Evolutionary conservation across 53 echinoderm and acorn worm species (phyloP).

Genomic region (Antedon mediterranea): DNA sequence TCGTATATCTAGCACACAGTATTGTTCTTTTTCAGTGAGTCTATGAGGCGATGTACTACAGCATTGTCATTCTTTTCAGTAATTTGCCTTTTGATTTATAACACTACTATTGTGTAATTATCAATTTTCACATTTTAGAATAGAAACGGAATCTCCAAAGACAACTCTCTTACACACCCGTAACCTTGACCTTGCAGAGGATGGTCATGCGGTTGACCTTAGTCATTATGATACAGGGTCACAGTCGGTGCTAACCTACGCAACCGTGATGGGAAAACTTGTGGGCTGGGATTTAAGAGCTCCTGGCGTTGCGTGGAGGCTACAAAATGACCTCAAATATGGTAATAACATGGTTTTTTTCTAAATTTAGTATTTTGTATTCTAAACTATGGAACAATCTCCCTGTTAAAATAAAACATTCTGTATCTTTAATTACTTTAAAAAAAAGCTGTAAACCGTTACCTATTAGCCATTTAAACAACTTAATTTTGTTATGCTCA

Average conservation of each 20-base stretch:
- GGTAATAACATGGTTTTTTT: slow-evolving; percentile 23
- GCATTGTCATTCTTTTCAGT: neutral
- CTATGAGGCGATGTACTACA: no score
- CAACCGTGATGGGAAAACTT: slow-evolving; percentile 79
- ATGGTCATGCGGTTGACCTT: slow-evolving; percentile 77
- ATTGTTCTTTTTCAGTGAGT: neutral
- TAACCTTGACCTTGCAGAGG: slow-evolving; percentile 50
- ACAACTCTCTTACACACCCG: slow-evolving; percentile 34
- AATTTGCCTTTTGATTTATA: neutral
- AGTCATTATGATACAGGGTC: slow-evolving; percentile 90
- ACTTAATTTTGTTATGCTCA: no score
- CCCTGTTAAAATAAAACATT: no score
- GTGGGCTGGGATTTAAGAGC: slow-evolving; percentile 92
- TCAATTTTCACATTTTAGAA: slow-evolving; percentile 16
- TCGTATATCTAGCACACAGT: neutral
- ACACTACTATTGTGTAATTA: neutral
- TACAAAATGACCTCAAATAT: slow-evolving; percentile 63
- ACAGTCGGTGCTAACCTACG: slow-evolving; percentile 70
- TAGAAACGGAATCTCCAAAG: slow-evolving; percentile 45
- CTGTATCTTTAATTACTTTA: no score
- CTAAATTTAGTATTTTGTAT: no score
- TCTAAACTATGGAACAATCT: no score
- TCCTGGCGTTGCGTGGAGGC: slow-evolving; percentile 67
- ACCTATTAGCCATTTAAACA: no score
- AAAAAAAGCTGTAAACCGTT: no score